Conservation (phyloP, 2,797 vertebrate genomes). For the Neopelma chrysocephalum region DNA sequence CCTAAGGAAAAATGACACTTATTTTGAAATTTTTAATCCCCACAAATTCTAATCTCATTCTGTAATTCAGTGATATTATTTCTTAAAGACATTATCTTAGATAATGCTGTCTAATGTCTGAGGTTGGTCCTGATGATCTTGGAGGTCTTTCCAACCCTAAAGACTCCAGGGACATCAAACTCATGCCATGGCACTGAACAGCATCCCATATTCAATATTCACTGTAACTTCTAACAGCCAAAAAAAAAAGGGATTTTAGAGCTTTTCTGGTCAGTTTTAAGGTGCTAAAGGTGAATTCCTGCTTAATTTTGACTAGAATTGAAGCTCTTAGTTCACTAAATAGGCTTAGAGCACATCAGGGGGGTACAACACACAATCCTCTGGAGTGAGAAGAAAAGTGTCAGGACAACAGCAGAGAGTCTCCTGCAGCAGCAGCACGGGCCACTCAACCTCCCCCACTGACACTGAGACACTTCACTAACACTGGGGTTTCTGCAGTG, state of each 20-base stretch:
- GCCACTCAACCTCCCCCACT: not conserved
- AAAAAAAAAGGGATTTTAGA: not conserved
- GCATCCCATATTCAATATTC: not conserved
- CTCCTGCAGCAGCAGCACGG: not conserved
- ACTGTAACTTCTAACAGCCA: not conserved
- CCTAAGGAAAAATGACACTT: not conserved
- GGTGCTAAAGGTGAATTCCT: not conserved
- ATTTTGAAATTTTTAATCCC: not conserved
- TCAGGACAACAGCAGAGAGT: not conserved
- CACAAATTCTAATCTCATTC: not conserved
- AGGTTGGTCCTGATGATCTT: not conserved
- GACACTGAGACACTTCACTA: not conserved
- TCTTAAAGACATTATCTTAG: not conserved
- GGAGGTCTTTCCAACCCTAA: not conserved
- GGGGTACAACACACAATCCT: not conserved
- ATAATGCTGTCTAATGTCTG: not conserved
- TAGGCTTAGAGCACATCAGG: not conserved
- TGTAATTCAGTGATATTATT: not conserved
- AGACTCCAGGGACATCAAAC: not conserved
- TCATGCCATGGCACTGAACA: not conserved
- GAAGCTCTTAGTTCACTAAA: not conserved
- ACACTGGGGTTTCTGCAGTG: not conserved
- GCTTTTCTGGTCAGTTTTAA: not conserved
- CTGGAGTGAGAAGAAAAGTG: not conserved
- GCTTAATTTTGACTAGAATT: not conserved